These are phyloP conservation scores for Cliona cf. orientalis DNA, from an alignment of 37 sponge, comb jelly and placozoan species.

Conservation along the genomic window DNA sequence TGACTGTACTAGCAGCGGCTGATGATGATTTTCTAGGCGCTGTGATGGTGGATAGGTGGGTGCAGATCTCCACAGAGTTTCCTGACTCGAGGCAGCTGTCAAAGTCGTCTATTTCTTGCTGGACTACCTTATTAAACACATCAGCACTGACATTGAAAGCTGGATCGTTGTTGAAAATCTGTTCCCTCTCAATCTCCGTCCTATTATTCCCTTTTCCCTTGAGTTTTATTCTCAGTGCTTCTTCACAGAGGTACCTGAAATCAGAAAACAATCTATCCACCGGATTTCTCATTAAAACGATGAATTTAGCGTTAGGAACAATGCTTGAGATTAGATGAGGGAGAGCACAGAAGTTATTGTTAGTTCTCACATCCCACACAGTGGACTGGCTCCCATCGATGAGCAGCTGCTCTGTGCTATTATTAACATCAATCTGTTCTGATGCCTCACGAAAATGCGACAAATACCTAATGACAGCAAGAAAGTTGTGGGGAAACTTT, in stretches of 20 bases:
- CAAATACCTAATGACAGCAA: slow-evolving; percentile 22
- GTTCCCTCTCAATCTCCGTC: too few species aligned
- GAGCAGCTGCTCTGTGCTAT: neutral
- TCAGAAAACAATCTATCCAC: slow-evolving; percentile 55
- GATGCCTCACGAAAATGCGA: slow-evolving; percentile 12
- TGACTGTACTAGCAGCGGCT: too few species aligned
- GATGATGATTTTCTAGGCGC: too few species aligned
- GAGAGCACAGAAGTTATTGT: slow-evolving; percentile 30
- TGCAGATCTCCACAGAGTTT: slow-evolving; percentile 1
- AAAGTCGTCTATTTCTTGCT: slow-evolving; percentile 1
- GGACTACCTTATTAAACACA: slow-evolving; percentile 4
- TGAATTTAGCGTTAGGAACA: slow-evolving; percentile 56
- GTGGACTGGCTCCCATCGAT: slow-evolving; percentile 47
- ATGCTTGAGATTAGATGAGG: slow-evolving; percentile 37
- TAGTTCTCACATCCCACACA: slow-evolving; percentile 40
- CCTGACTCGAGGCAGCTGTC: neutral
- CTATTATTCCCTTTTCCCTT: neutral
- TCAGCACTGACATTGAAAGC: neutral
- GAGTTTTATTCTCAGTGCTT: neutral
- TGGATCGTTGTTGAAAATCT: neutral
- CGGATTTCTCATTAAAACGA: slow-evolving; percentile 61
- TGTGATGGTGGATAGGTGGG: neutral
- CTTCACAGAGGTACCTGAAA: slow-evolving; percentile 43
- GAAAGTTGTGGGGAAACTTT: slow-evolving; percentile 38
- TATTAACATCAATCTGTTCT: neutral